Base-by-base conservation (phyloP, 1,140 invertebrate species). In the Eumaeus atala region DNA sequence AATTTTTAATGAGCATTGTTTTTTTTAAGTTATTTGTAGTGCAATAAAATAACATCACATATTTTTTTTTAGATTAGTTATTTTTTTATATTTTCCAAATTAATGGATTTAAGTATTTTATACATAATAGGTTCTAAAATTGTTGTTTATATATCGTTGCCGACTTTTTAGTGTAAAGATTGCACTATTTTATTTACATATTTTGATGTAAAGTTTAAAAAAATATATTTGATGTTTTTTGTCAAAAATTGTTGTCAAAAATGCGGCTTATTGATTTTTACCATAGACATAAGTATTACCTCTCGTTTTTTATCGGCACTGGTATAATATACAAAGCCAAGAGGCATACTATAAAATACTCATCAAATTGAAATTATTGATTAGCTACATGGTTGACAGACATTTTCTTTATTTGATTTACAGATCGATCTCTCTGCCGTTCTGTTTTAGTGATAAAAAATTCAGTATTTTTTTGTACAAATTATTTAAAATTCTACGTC, bases 391-490 rank as follows among this genome's bases (percentile, higher is more conserved):
- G 12, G 16, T 17, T 17, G 40, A 28, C 14, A 40, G 12, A 17
- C 40, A 17, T 6, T 28, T 28, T 28, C 2, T 28, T 28, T 28
- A 28, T 28, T 28, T 17, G 16, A 14, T 44, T n/a, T n/a, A n/a
- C n/a, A n/a, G n/a, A n/a, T n/a, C n/a, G n/a, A n/a, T n/a, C n/a
- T n/a, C 9, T 44, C 12, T 44, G 40, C 17, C 17, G 16, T 44
- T 16, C 21, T 42, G 37, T 42, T 42, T 37, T 51, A 51, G 50
- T 51, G 35, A 36, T 53, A 51, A 57, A 54, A 56, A 37, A 51
- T 63, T 51, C 54, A 64, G 58, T 64, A 64, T 64, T 57, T 64
- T n/a, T 64, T 42, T 64, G 58, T 64, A 64, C 58, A 60, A 64
- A 64, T 64, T 61, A 58, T 58, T 64, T 53, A 28, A 44, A 44